A percentile compares a stretch with the other conserved stretches of the same genome.
These are phyloP conservation scores for Phrixothrix hirtus DNA, from an alignment of 2,888 invertebrate genomes.

Conservation along the genomic window DNA sequence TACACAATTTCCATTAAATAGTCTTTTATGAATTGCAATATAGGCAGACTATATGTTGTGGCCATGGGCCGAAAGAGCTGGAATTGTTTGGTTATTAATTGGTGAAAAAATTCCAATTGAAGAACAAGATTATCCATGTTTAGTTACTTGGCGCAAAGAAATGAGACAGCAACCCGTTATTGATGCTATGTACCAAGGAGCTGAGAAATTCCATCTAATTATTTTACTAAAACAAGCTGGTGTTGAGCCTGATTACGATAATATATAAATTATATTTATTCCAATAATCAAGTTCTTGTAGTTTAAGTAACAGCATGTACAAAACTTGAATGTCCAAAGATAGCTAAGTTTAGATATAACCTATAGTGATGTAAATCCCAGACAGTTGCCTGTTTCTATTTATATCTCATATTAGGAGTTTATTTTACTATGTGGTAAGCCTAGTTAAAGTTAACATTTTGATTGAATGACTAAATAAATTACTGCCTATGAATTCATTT, in stretches of 20 bases:
- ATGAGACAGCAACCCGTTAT: constrained; percentile 42
- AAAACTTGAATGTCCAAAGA: too few relatives aligned
- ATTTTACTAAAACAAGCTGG: constrained; percentile 39
- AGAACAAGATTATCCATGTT: constrained; percentile 39
- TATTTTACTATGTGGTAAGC: too few relatives aligned
- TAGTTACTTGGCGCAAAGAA: constrained; percentile 46
- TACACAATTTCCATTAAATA: background rate
- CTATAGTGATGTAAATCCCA: too few relatives aligned
- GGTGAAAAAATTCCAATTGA: constrained; percentile 42
- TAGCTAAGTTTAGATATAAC: too few relatives aligned
- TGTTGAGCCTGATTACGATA: constrained; percentile 45
- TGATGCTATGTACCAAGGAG: constrained; percentile 42
- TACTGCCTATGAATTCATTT: too few relatives aligned
- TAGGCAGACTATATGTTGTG: constrained; percentile 52
- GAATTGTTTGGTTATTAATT: constrained; percentile 39
- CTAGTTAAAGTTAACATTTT: too few relatives aligned
- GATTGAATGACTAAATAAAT: too few relatives aligned
- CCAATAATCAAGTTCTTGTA: too few relatives aligned
- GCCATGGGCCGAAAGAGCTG: constrained; percentile 51
- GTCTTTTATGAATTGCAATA: background rate
- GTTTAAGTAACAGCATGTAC: too few relatives aligned
- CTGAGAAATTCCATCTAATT: constrained; percentile 46
- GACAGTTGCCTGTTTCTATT: too few relatives aligned
- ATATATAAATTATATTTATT: constrained; percentile 29
- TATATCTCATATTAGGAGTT: too few relatives aligned